Percentiles rank a stretch among this genome's conserved stretches.
Evolutionary conservation across 1,140 invertebrate species (phyloP).

Genomic region (Brachionus plicatilis): DNA sequence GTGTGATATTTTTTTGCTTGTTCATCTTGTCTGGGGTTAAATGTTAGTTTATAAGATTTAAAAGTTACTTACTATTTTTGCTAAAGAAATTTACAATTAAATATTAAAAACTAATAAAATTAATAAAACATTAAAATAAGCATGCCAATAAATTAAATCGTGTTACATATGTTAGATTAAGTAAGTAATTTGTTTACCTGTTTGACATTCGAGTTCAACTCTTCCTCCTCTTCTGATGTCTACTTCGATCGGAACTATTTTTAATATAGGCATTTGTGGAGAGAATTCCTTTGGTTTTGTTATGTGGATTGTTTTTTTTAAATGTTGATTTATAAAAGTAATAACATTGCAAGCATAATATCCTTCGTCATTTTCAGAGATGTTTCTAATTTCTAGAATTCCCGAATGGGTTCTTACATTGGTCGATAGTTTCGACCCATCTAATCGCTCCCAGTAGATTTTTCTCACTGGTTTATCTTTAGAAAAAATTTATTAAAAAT

Average conservation of each 20-base stretch:
- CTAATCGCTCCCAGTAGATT: conserved; percentile 5
- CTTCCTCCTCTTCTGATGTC: conserved; percentile 22
- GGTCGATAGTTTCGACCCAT: not conserved
- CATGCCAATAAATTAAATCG: not conserved
- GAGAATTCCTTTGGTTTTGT: not conserved
- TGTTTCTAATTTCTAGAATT: not conserved
- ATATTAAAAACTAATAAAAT: not conserved
- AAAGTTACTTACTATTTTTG: not conserved
- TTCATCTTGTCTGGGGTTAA: not conserved
- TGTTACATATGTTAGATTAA: not conserved
- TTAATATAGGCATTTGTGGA: not conserved
- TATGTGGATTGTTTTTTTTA: conserved; percentile 13
- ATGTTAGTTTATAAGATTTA: not conserved
- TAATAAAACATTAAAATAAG: not conserved
- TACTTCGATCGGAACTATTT: conserved; percentile 11
- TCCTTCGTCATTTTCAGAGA: not conserved
- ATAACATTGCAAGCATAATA: conserved; percentile 1
- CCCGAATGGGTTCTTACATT: not conserved
- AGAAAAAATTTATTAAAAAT: not conserved
- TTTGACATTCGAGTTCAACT: conserved; percentile 9
- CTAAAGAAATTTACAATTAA: not conserved
- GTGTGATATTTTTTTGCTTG: not conserved
- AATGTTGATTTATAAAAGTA: not conserved
- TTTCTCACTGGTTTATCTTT: conserved; percentile 2
- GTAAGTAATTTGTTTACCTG: not conserved